Evolutionary conservation across 2,113 vertebrate genomes (phyloP).

Genomic region (Epinephelus moara): DNA sequence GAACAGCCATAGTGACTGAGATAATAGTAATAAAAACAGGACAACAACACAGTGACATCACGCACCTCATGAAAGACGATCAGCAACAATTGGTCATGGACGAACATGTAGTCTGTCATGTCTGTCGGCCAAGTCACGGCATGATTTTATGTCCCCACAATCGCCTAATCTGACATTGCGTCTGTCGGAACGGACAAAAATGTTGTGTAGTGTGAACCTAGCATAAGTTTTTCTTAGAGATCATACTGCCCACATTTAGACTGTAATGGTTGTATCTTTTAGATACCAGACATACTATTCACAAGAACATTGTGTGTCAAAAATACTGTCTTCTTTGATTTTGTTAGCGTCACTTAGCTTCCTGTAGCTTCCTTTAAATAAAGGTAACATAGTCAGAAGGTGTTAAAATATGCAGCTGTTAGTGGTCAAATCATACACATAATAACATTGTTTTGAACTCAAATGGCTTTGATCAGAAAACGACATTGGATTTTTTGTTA

Average conservation of each 20-base stretch:
- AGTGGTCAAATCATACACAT: background rate
- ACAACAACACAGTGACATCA: no score
- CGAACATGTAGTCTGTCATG: no score
- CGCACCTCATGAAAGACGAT: no score
- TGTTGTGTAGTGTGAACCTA: no score
- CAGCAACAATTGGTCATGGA: no score
- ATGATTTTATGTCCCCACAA: no score
- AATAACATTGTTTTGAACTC: background rate
- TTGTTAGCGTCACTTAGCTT: background rate
- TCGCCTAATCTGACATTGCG: no score
- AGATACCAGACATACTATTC: background rate
- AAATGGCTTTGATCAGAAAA: constrained; percentile 3
- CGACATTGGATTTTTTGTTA: background rate
- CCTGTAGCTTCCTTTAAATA: background rate
- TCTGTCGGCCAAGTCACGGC: no score
- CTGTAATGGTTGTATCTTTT: background rate
- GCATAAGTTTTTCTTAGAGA: background rate
- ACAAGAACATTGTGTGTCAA: background rate
- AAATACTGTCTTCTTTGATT: background rate
- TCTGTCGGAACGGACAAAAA: no score
- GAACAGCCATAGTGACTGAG: no score
- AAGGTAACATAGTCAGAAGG: background rate
- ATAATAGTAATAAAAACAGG: no score
- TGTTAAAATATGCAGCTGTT: background rate
- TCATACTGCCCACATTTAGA: no score